Base-by-base conservation (phyloP, 2,888 invertebrate genomes). In the Drosophila setosimentum region DNA sequence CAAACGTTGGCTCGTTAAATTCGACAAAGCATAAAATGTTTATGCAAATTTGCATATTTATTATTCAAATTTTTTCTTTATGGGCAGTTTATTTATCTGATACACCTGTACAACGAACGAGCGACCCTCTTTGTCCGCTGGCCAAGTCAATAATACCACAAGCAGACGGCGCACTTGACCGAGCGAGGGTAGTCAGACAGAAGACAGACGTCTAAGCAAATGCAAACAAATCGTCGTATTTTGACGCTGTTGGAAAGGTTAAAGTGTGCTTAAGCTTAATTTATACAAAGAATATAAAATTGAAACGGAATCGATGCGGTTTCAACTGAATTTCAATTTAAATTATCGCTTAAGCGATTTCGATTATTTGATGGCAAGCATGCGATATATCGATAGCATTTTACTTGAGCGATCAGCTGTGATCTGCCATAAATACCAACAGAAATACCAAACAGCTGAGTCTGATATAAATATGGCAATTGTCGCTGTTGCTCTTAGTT, bases 1-100 rank as follows among this genome's bases (percentile, higher is more conserved):
- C 65, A 65, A 68, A 62, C 72, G 72, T 62, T 58, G 75, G 73
- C 83, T 85, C 90, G 88, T 88, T 89, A 87, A 88, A 74, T 77
- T 89, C 76, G 72, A 76, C 74, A 90, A 58, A 40, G 74, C 69
- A 80, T 86, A 80, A 70, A 77, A 78, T 73, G 71, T 80, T 73
- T 76, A 90, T 88, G 61, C 68, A 74, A 77, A 85, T 85, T 90
- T 76, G 68, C 71, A 82, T 85, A 42, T 79, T 45, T 42, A 50
- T 68, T 63, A 53, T 54, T 72, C 69, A 68, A 76, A 87, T 78
- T 89, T 89, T 57, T 64, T 65, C n/a, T 83, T 53, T 69, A 69
- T 87, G 53, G 45, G 68, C 49, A 65, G 24, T 70, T 82, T 73
- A 82, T 82, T 71, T 86, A 64, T 73, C 71, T 69, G 59, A 32